These are phyloP conservation scores for Chromoteleia sp. DNA, from an alignment of 2,888 invertebrate species.

Conservation along the genomic window DNA sequence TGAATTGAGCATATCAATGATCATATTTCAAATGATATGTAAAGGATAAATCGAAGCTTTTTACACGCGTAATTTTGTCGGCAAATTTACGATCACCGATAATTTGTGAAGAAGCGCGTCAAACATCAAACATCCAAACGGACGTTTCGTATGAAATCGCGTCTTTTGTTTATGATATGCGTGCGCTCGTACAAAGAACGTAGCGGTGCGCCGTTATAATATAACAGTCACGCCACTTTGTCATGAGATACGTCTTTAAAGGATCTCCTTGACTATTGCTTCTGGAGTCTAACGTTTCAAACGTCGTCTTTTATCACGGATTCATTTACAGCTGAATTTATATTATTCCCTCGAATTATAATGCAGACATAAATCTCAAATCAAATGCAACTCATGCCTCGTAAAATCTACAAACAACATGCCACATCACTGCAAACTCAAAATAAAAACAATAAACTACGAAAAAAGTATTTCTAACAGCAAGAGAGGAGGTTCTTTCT, in stretches of 20 bases:
- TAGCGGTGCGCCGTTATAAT: conserved; percentile 51
- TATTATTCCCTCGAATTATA: conserved; percentile 57
- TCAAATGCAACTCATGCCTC: conserved; percentile 51
- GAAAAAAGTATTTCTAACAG: too few species aligned
- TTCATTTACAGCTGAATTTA: conserved; percentile 67
- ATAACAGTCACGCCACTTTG: conserved; percentile 67
- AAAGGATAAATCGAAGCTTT: background rate
- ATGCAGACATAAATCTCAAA: conserved; percentile 57
- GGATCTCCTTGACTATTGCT: conserved; percentile 59
- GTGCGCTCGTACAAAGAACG: conserved; percentile 31
- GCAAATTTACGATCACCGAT: conserved; percentile 32
- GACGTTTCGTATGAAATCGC: conserved; percentile 41
- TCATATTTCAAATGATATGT: background rate
- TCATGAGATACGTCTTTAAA: conserved; percentile 69
- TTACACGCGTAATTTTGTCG: conserved; percentile 23
- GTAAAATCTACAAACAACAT: conserved; percentile 33
- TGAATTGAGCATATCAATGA: background rate
- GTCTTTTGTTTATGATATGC: conserved; percentile 55
- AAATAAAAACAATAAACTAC: conserved; percentile 5
- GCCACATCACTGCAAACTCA: conserved; percentile 29
- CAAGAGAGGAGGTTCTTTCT: too few species aligned
- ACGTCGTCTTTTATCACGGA: conserved; percentile 68
- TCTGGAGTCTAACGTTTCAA: conserved; percentile 69
- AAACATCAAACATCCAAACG: conserved; percentile 31
- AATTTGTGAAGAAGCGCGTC: conserved; percentile 46